Base-by-base conservation (phyloP, 2,888 invertebrate genomes). In the Smittia sp. region DNA sequence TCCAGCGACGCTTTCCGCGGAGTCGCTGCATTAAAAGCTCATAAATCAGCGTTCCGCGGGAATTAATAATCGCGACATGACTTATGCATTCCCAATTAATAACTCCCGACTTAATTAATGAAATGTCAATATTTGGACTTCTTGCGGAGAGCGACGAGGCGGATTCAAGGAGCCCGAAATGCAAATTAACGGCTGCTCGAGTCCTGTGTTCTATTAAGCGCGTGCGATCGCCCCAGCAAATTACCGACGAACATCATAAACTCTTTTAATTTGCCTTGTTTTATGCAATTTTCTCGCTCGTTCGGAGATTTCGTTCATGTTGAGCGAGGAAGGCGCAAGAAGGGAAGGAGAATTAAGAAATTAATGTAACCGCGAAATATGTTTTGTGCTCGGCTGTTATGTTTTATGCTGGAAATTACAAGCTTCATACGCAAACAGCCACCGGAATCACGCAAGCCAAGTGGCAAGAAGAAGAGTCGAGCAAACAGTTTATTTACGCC, bases 391-490 rank as follows among this genome's bases (percentile, higher is more conserved):
- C 2, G 11, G 46, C 46, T 46, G 2, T n/a, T 46, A 46, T 46
- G 46, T 46, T 46, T 46, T 46, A 46, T 46, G 46, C n/a, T 11
- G 46, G 9, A 32, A 46, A 46, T 46, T 46, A 46, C 46, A 46
- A 46, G 46, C 46, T 15, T 46, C 46, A 46, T 46, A 46, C 11
- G 11, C 46, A 6, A 72, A 24, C 62, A 72, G 62, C 72, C 62
- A 72, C 72, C 62, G 72, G 72, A 25, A 62, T 72, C 72, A 72
- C 72, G 72, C 72, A 72, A 72, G 20, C 15, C n/a, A 24, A 32
- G 39, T 69, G 3, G 11, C 20, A 58, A 58, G 18, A 18, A 58
- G 58, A 58, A 58, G 18, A 22, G 20, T 22, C 4, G 4, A n/a
- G 69, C 27, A 54, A 69, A 69, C 52, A 68, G 22, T 46, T 68